Conservation (phyloP, 1,140 invertebrate species). For the Pseudomyrmex dendroicus region DNA sequence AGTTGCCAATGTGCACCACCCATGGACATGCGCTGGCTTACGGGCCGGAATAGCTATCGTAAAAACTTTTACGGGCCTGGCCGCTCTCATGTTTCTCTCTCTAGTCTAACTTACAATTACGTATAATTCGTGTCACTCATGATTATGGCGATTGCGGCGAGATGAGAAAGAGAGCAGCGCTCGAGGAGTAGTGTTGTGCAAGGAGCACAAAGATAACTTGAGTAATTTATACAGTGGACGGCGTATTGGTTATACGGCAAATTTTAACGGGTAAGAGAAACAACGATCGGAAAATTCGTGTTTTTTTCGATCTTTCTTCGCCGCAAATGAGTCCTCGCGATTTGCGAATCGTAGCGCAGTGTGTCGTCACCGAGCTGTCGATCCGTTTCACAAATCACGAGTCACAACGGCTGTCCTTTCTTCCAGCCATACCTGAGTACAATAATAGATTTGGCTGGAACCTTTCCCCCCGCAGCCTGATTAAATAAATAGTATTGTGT, state of each 20-base stretch:
- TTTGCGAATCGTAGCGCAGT: not conserved
- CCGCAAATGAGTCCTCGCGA: not conserved
- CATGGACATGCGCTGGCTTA: too few relatives aligned
- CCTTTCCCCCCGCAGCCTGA: constrained; percentile 80
- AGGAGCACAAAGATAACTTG: constrained; percentile 10
- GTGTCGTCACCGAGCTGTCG: not conserved
- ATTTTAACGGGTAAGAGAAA: constrained; percentile 57
- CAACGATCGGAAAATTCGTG: not conserved
- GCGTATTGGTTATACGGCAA: not conserved
- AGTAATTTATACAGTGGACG: constrained; percentile 21
- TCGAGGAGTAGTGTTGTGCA: constrained; percentile 47
- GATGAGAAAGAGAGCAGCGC: constrained; percentile 50
- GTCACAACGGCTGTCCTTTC: constrained; percentile 72
- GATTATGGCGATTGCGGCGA: constrained; percentile 66
- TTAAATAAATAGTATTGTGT: constrained; percentile 85
- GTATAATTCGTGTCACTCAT: constrained; percentile 44
- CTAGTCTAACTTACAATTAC: not conserved
- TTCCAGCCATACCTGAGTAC: constrained; percentile 82
- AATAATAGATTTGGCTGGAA: constrained; percentile 86
- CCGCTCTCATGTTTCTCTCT: too few relatives aligned
- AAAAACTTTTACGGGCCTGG: too few relatives aligned
- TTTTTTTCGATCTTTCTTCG: not conserved
- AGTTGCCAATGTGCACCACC: too few relatives aligned
- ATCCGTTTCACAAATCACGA: constrained; percentile 13
- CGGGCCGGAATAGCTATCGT: too few relatives aligned